A percentile compares a stretch with the other conserved stretches of the same genome.
Conservation (phyloP, 2,797 vertebrate genomes). For the Cryptoblepharus egeriae region DNA sequence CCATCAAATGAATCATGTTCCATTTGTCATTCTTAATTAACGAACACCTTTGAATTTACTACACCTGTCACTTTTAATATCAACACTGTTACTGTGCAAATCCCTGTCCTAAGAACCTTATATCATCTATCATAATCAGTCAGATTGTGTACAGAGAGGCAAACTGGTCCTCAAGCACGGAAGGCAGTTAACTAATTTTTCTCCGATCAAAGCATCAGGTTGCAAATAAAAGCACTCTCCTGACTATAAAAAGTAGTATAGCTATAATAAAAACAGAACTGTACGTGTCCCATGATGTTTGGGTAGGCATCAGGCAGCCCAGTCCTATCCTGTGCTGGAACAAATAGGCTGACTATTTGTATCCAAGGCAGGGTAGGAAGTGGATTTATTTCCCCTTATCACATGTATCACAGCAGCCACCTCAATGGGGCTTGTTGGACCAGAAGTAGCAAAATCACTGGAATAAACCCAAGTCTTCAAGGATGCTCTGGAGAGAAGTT, state of each 20-base stretch:
- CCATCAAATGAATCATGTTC: background rate
- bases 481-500: too few species aligned
- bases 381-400: too few species aligned
- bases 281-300: background rate
- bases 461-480: too few species aligned
- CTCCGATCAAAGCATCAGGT: background rate
- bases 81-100: background rate
- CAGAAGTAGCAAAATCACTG: too few species aligned
- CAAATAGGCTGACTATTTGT: too few species aligned
- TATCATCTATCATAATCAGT: background rate
- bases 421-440: too few species aligned
- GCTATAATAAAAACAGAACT: background rate
- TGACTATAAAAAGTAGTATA: background rate
- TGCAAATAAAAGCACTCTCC: constrained; percentile 18
- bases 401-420: too few species aligned
- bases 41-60: background rate
- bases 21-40: background rate
- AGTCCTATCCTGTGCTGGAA: too few species aligned
- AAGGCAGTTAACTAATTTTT: background rate
- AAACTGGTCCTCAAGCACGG: background rate
- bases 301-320: too few species aligned
- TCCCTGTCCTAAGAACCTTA: background rate
- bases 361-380: too few species aligned
- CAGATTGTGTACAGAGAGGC: background rate
- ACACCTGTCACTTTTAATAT: background rate